Conservation (phyloP, 1,140 invertebrate species). For the Calliphora vicina region DNA sequence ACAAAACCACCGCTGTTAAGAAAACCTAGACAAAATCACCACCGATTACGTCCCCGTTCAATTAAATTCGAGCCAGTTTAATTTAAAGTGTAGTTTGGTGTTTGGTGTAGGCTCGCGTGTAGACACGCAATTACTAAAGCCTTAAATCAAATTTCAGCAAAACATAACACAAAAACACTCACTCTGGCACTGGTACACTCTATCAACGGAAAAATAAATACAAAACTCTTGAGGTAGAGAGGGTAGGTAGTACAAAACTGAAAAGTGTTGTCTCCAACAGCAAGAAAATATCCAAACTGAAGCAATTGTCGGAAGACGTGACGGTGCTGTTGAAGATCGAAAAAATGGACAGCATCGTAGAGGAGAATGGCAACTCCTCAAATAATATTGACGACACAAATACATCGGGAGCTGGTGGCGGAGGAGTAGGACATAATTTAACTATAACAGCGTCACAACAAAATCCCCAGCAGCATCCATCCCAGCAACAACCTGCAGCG, state of each 20-base stretch:
- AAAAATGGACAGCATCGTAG: conserved; percentile 87
- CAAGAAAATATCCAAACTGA: conserved; percentile 56
- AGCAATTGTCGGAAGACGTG: conserved; percentile 62
- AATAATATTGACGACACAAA: conserved; percentile 63
- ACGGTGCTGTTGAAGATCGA: conserved; percentile 63
- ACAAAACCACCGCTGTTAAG: conserved; percentile 31
- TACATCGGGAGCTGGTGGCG: conserved; percentile 42
- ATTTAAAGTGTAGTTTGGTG: conserved; percentile 6
- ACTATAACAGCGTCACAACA: conserved; percentile 62
- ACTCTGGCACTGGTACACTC: neutral
- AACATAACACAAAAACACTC: neutral
- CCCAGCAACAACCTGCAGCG: conserved; percentile 25
- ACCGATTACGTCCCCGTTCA: conserved; percentile 32
- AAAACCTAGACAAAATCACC: conserved; percentile 29
- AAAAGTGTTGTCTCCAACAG: neutral
- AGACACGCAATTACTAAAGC: neutral
- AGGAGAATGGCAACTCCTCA: conserved; percentile 79
- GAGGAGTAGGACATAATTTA: conserved; percentile 38
- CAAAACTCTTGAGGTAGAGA: neutral
- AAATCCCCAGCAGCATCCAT: neutral
- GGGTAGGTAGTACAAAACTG: neutral
- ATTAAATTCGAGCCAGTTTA: conserved; percentile 32
- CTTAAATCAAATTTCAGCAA: neutral
- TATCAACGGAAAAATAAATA: too few relatives aligned
- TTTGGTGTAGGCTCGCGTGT: neutral